Evolutionary conservation across 2,888 invertebrate genomes (phyloP), one percentile per base, ranked within the genome.

Genomic region (Blastobasis adustella): DNA sequence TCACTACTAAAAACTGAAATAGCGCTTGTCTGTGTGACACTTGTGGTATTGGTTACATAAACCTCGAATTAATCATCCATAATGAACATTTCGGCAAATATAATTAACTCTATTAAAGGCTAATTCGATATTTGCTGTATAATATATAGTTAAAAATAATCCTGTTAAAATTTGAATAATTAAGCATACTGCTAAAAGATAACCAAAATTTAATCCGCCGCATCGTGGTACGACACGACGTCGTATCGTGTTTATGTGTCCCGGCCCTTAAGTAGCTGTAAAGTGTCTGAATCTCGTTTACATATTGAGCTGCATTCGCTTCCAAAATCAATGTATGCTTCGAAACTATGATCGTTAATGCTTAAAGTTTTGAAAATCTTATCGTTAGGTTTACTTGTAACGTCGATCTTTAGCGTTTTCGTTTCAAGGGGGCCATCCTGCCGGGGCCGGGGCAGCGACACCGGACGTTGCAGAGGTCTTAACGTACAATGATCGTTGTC

Each of bases 281-380:
- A 38, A 5, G 10, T 10, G 1, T 37, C 1, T 4, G 43, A 42
- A 10, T 46, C 46, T 37, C 49, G 10, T 10, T 46, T 43, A 9
- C 49, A 42, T 38, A 49, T 52, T 1, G 49, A 39, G 10, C 5
- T 46, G 9, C 46, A 49, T 6, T 49, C 47, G 9, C 52, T 49
- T 6, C 52, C 52, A 36, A 52, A 52, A 40, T 52, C 52, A 36
- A 52, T 10, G 38, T 45, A 53, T 8, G 53, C 44, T 37, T 36
- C 8, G 39, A 45, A 9, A 5, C 44, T 6, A 6, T 10, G 4
- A 7, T 10, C 48, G 37, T 50, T 43, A 10, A 50, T 46, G 6
- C n/a, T 23, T 10, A 38, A 23, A 6, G 43, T 37, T 40, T 51
- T 51, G 10, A 39, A 45, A 10, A 41, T 47, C 36, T 51, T 51